These are phyloP conservation scores for Hoplostethus mediterraneus DNA, from an alignment of 2,797 vertebrate genomes.

Conservation along the genomic window DNA sequence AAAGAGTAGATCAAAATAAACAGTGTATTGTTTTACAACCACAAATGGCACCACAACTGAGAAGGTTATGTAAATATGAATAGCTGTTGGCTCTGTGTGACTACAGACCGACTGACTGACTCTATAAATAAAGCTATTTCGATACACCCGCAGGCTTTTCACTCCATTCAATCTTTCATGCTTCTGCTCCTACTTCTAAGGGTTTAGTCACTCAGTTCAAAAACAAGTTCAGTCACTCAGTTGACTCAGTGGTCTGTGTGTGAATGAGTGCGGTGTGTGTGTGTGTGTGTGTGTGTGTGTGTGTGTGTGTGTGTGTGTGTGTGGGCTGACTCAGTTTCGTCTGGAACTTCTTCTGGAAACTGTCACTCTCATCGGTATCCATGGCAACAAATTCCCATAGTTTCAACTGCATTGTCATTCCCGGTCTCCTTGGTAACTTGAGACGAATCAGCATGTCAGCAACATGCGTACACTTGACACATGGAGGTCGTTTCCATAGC, in stretches of 20 bases:
- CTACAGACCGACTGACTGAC: not conserved
- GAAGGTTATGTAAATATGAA: slow-evolving; percentile 18
- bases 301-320: slow-evolving; percentile 10
- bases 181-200: slow-evolving; percentile 21
- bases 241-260: not conserved
- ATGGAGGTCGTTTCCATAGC: slow-evolving; percentile 60
- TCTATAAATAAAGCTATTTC: slow-evolving; percentile 55
- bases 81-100: not conserved
- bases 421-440: slow-evolving; percentile 33
- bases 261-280: not conserved
- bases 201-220: slow-evolving; percentile 17
- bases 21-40: too few species aligned
- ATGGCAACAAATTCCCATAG: slow-evolving; percentile 51
- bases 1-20: not conserved
- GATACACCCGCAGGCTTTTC: slow-evolving; percentile 28
- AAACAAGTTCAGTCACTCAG: slow-evolving; percentile 45
- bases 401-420: slow-evolving; percentile 35
- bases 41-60: not conserved
- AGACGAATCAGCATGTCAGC: slow-evolving; percentile 44
- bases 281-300: slow-evolving; percentile 13
- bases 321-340: not conserved
- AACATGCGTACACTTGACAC: slow-evolving; percentile 27
- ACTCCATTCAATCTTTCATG: slow-evolving; percentile 42
- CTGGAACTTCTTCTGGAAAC: slow-evolving; percentile 35
- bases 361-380: slow-evolving; percentile 46